Base-by-base conservation (phyloP, 2,888 invertebrate species). In the Stenoptilia bipunctidactyla region DNA sequence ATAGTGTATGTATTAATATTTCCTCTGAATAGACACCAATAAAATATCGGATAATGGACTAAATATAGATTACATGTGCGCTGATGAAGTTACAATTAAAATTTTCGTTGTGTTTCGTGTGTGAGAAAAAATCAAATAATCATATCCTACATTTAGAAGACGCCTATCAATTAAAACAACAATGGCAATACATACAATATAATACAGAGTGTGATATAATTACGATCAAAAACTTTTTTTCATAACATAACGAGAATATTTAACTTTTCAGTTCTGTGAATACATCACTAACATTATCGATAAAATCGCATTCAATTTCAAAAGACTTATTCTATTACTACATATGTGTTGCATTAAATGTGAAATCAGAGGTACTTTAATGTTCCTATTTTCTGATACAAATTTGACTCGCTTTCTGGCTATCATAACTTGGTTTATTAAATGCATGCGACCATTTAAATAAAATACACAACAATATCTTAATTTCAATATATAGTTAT, bases 191-290 rank as follows among this genome's bases (percentile, higher is more conserved):
- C 61, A 75, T 74, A 76, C 69, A 74, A 12, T 75, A 79, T 73
- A 45, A 65, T 74, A 77, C 67, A 72, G 53, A 66, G 53, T n/a
- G n/a, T 68, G 53, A 55, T 52, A 68, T 62, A 72, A 68, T 74
- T 69, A 74, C 61, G 64, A 58, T 66, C 66, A 65, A 68, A 20
- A 65, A 52, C 61, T 56, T 61, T 68, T 65, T 66, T 61, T 73
- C 77, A 76, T 68, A 82, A 79, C 69, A 68, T 76, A 83, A 83
- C 80, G 75, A 80, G 72, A 75, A 76, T 73, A 76, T 72, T 65
- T 61, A 77, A 72, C 75, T 75, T 72, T 75, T 85, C 85, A 85
- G 84, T 84, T 79, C 84, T 82, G 84, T 85, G 83, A 83, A 75
- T 76, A 55, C 60, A 66, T 83, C 84, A 84, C 84, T 79, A 82